phyloP scores from a whole-genome alignment of 2,888 invertebrate genomes.

The Kuschelorhynchus macadamiae region DNA sequence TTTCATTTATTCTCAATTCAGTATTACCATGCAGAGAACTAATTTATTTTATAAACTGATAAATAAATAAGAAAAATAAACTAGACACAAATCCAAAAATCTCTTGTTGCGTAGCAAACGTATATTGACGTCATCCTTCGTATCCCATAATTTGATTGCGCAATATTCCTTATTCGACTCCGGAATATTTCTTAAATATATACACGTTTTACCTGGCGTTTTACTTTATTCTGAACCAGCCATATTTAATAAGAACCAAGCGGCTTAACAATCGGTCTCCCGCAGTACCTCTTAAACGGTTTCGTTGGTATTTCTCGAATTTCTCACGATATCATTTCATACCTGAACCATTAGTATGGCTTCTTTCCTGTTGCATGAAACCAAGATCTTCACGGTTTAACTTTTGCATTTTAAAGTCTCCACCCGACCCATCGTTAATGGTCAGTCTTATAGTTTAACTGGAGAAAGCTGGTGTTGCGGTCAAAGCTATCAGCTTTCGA shows the following conservation, averaged over 20 bases:
- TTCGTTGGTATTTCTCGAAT: conserved; percentile 43
- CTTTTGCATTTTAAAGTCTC: conserved; percentile 45
- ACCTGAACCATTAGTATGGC: conserved; percentile 52
- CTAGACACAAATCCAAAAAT: no score
- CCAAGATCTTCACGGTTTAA: conserved; percentile 52
- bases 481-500: conserved; percentile 20
- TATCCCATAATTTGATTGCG: no score
- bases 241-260: conserved; percentile 8
- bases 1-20: no score
- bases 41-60: no score
- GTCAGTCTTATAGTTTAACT: conserved; percentile 11
- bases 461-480: conserved; percentile 32
- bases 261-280: conserved; percentile 29
- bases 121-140: no score
- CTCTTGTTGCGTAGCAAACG: no score
- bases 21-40: no score
- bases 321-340: conserved; percentile 57
- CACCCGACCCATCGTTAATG: conserved; percentile 20
- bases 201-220: neutral
- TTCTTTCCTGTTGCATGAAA: conserved; percentile 56
- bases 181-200: no score
- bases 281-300: conserved; percentile 26
- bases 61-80: no score
- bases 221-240: neutral
- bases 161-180: no score